Evolutionary conservation across 1,140 invertebrate genomes (phyloP).

Genomic region (Platyscapa corneri): DNA sequence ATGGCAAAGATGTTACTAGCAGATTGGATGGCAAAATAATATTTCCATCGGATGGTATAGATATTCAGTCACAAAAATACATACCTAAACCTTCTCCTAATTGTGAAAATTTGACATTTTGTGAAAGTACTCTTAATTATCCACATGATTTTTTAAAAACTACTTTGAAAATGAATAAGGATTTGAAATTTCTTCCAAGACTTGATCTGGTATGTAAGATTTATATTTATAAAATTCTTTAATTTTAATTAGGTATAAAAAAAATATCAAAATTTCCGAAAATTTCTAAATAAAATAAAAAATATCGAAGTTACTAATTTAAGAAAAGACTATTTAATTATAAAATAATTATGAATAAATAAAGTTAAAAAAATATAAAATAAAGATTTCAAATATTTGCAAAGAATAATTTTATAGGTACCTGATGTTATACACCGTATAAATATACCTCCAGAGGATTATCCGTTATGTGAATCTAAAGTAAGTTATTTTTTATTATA

Average conservation of each 20-base stretch:
- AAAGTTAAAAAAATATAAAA: background rate
- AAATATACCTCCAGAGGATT: conserved; percentile 51
- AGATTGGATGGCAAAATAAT: conserved; percentile 49
- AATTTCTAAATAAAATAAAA: too few species aligned
- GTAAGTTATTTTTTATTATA: conserved; percentile 41
- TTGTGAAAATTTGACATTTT: conserved; percentile 54
- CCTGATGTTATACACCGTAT: conserved; percentile 53
- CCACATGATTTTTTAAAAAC: conserved; percentile 55
- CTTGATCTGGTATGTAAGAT: conserved; percentile 55
- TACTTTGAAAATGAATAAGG: conserved; percentile 39
- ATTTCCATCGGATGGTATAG: conserved; percentile 46
- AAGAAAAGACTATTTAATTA: too few species aligned
- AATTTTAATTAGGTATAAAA: too few species aligned
- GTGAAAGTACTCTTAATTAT: conserved; percentile 58
- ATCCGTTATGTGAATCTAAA: conserved; percentile 53
- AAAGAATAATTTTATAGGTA: conserved; percentile 33
- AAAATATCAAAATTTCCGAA: too few species aligned
- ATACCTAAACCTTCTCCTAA: conserved; percentile 19
- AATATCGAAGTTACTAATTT: too few species aligned
- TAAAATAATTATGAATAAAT: too few species aligned
- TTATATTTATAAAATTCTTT: background rate
- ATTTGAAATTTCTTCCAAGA: conserved; percentile 51
- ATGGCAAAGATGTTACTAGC: conserved; percentile 6
- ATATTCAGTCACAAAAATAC: background rate
- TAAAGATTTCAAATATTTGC: background rate